Conservation (phyloP, 2,797 vertebrate genomes). For the Manis javanica region DNA sequence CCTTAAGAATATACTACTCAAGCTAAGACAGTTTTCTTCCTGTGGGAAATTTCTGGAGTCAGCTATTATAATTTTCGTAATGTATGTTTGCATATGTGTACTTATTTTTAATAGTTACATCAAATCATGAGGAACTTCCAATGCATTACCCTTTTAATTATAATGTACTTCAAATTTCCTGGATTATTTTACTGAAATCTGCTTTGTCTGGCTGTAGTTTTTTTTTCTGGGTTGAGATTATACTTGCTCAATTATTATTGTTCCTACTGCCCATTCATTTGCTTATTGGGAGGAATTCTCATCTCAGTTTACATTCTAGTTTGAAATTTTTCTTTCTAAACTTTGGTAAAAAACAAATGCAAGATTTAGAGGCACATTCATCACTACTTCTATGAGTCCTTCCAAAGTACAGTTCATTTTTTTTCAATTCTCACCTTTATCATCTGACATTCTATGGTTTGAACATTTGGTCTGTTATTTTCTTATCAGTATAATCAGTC, state of each 20-base stretch:
- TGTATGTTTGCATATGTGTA: neutral
- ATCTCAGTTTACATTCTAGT: neutral
- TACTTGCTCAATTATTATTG: neutral
- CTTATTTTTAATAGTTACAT: neutral
- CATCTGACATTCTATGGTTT: neutral
- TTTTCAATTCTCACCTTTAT: constrained; percentile 43
- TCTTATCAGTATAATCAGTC: constrained; percentile 63
- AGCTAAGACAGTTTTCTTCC: neutral
- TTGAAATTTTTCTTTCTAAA: neutral
- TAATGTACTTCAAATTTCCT: neutral
- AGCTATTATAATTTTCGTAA: neutral
- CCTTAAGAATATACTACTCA: neutral
- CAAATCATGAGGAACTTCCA: neutral
- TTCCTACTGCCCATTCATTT: neutral
- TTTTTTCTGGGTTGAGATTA: neutral
- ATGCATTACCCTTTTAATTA: neutral
- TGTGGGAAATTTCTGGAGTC: neutral
- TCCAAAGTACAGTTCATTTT: neutral
- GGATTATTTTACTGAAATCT: neutral
- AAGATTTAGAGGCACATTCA: constrained; percentile 17
- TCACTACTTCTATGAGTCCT: neutral
- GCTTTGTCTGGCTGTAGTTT: neutral
- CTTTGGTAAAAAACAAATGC: neutral
- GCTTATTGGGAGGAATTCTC: neutral
- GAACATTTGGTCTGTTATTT: constrained; percentile 57